Conservation (phyloP, 2,797 vertebrate genomes). For the Odontamblyopus lacepedii region DNA sequence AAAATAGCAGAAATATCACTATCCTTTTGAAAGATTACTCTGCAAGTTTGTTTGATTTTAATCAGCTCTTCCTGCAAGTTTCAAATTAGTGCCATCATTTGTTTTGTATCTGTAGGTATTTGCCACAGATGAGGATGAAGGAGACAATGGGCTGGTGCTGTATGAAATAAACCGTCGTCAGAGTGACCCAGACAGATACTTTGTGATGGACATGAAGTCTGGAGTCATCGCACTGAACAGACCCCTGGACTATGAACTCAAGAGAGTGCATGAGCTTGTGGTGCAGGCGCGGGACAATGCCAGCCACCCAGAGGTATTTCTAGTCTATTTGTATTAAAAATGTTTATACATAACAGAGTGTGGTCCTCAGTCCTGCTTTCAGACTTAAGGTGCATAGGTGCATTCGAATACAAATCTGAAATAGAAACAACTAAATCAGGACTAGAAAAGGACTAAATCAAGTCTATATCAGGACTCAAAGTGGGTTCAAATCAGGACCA, state of each 20-base stretch:
- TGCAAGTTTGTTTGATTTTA: not conserved
- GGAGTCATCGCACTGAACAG: conserved; percentile 93
- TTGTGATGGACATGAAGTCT: conserved; percentile 85
- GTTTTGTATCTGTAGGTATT: conserved; percentile 59
- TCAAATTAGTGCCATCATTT: not conserved
- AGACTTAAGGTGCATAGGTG: too few relatives aligned
- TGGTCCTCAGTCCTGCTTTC: not conserved
- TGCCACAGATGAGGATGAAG: conserved; percentile 90
- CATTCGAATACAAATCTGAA: not conserved
- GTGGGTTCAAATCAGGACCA: not conserved
- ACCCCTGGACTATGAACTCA: conserved; percentile 92
- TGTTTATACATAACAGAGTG: not conserved
- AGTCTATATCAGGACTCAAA: not conserved
- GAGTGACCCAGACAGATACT: conserved; percentile 92
- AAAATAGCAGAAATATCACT: not conserved
- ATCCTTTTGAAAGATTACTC: not conserved
- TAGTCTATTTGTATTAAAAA: not conserved
- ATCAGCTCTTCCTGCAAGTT: not conserved
- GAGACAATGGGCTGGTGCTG: conserved; percentile 89
- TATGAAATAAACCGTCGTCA: conserved; percentile 97
- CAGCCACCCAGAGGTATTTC: conserved; percentile 84
- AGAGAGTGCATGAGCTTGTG: conserved; percentile 93
- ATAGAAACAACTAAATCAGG: not conserved
- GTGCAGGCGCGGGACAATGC: conserved; percentile 93
- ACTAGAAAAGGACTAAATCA: not conserved